Conservation (phyloP, 1,140 invertebrate genomes). For the Aphelinus atriplicis region DNA sequence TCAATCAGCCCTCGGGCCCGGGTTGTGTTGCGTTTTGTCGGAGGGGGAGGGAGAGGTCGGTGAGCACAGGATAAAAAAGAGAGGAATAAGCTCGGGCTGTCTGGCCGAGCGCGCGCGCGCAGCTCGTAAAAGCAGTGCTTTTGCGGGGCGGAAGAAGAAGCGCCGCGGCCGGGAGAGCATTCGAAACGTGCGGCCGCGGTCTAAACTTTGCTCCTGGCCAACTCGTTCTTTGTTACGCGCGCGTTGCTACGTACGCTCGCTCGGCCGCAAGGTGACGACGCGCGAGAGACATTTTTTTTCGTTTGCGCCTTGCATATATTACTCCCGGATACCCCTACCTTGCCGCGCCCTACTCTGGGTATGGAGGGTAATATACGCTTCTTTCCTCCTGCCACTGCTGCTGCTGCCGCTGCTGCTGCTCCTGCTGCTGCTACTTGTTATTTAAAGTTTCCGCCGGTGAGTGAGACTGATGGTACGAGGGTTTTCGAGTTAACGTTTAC, state of each 20-base stretch:
- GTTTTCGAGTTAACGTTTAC: background rate
- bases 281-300: conserved; percentile 31
- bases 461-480: conserved; percentile 18
- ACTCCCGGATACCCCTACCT: background rate
- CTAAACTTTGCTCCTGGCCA: conserved; percentile 26
- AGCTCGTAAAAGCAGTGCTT: conserved; percentile 29
- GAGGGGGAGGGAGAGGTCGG: background rate
- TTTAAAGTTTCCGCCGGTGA: conserved; percentile 12
- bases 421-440: background rate
- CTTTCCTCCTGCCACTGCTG: background rate
- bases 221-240: conserved; percentile 22
- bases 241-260: background rate
- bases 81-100: conserved; percentile 2
- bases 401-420: too few relatives aligned
- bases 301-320: conserved; percentile 30
- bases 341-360: background rate
- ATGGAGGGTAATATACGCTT: conserved; percentile 10
- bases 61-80: background rate
- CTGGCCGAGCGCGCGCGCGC: background rate
- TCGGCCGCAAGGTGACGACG: background rate
- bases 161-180: conserved; percentile 9
- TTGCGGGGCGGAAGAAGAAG: conserved; percentile 1
- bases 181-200: conserved; percentile 14
- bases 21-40: background rate
- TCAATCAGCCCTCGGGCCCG: too few relatives aligned